Evolutionary conservation across 2,113 vertebrate species (phyloP), one percentile per base, ranked within the genome.

Genomic region (Cettia cetti): DNA sequence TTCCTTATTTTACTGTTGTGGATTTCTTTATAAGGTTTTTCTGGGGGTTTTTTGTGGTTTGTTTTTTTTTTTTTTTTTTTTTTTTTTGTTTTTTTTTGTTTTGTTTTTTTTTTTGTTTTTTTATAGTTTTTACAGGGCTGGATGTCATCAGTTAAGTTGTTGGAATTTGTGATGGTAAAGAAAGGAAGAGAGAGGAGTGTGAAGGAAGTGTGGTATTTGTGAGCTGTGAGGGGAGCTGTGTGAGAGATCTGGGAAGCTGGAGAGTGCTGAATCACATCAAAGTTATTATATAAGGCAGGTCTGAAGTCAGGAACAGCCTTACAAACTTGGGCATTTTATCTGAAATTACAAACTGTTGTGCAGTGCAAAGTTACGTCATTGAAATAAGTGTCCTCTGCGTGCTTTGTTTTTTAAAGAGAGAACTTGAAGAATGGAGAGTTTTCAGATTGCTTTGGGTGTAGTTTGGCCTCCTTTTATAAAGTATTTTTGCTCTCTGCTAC

Each of bases 251-350:
- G 85, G 90, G 82, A 65, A 69, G 37, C 7, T 79, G 78, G 74
- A 79, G 90, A 82, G 30, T 91, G 77, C 85, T 91, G 92, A 82
- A 76, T 95, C 88, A 85, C 70, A 74, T 49, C 49, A 30, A 72
- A 49, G 8, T 65, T 72, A 11, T 96, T 96, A 82, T 5, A 27
- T 88, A 95, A 95, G 31, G 16, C 79, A 94, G 92, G 59, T 83
- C 82, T 90, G 63, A 70, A 90, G 61, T 39, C 61, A 72, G 78
- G 81, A 75, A 8, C 37, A 39, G n/a, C 27, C 7, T 65, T 60
- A 30, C 0, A 69, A 63, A 90, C 31, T 57, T 57, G 39, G 33
- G 53, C 61, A 79, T 23, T 31, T 10, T 21, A 19, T 82, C 61
- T 88, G 70, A 69, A 90, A 61, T 87, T n/a, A 59, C 11, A 37